A percentile compares a stretch with the other conserved stretches of the same genome.
These are phyloP conservation scores for Xiphophorus birchmanni DNA, from an alignment of 2,797 vertebrate species.

Conservation along the genomic window DNA sequence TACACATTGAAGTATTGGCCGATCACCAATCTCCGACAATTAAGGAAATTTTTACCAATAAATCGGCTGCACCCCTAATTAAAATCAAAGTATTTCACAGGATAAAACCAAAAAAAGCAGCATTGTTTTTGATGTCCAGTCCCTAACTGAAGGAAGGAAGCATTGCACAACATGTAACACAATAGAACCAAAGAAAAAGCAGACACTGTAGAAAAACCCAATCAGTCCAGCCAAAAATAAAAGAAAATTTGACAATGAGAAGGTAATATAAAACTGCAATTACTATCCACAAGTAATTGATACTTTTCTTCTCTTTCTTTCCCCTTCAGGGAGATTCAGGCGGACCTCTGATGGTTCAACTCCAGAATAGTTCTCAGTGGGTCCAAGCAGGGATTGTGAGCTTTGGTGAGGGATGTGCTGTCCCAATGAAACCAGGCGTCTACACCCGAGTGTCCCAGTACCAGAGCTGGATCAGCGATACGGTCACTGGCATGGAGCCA, in stretches of 20 bases:
- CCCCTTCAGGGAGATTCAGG: conserved; percentile 55
- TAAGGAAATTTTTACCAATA: too few species aligned
- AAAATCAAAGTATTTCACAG: background rate
- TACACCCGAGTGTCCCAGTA: conserved; percentile 63
- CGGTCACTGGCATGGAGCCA: background rate
- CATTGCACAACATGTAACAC: background rate
- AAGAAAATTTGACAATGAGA: background rate
- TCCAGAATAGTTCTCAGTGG: conserved; percentile 2
- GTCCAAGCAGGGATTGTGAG: conserved; percentile 67
- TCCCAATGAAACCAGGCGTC: background rate
- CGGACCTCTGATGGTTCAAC: conserved; percentile 40
- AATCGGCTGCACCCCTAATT: background rate
- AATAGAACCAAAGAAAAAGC: background rate
- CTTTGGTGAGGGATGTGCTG: conserved; percentile 16
- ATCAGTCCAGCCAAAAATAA: background rate
- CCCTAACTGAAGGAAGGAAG: background rate
- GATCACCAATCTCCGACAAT: too few species aligned
- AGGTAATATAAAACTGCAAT: background rate
- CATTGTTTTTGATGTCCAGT: background rate
- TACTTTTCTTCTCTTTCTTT: too few species aligned
- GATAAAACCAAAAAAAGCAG: background rate
- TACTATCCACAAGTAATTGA: background rate
- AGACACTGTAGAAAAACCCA: background rate
- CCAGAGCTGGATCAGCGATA: conserved; percentile 54
- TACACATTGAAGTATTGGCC: too few species aligned